Evolutionary conservation across 2,888 invertebrate genomes (phyloP), one percentile per base, ranked within the genome.

Genomic region (Melinaea menophilus): DNA sequence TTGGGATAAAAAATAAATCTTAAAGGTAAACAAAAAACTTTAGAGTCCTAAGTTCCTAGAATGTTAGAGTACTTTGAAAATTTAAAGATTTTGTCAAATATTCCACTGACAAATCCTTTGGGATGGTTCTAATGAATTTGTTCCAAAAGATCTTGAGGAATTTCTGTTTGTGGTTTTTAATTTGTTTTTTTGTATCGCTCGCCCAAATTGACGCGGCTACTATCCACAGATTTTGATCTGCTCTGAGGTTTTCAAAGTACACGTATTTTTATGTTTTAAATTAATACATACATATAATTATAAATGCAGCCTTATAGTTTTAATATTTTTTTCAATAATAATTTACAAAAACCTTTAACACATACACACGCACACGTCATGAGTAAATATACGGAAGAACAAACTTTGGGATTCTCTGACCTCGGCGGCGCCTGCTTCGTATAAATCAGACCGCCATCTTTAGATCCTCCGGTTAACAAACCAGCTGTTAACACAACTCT

Each of bases 381-480:
- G 22, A 22, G 1, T 37, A 37, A 37, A 7, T 37, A 37, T 37
- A 7, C 4, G 7, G 9, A 41, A 41, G 41, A 41, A 11, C 41
- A 41, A 37, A 84, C 72, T 85, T 86, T 84, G 85, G 79, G 79
- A 73, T 75, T 63, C 81, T 62, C 68, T 73, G 7, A 72, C 69
- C 51, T 71, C 75, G 74, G 75, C 83, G 86, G 88, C 86, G 87
- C 86, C 85, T 82, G 81, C 75, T 81, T 69, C 73, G 76, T 79
- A 85, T 83, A 86, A 88, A 85, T 85, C 84, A 84, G 80, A 68
- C 70, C 78, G 81, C 81, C 85, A 82, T 85, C 58, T 54, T 58
- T 85, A 85, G 84, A 86, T 88, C 80, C 84, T 76, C 79, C 80
- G 86, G 88, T 88, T 86, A 87, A 81, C 84, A 79, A 85, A 79